phyloP scores from a whole-genome alignment of 2,797 vertebrate species.

The Sebastes oblongus region DNA sequence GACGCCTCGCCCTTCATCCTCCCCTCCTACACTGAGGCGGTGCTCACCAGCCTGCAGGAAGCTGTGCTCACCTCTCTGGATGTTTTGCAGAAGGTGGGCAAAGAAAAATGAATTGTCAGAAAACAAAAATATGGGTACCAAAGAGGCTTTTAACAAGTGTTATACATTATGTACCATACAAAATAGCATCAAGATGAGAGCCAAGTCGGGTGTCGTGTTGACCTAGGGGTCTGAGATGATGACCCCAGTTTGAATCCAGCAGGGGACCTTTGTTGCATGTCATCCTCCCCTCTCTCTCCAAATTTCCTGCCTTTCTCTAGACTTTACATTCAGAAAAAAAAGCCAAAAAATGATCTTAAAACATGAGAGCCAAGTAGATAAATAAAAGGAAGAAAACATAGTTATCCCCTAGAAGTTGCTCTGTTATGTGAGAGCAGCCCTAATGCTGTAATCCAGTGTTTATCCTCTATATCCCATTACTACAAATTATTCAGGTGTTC shows the following conservation, averaged over 20 bases:
- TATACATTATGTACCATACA: background rate
- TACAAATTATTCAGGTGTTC: background rate
- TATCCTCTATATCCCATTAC: background rate
- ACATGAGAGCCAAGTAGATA: background rate
- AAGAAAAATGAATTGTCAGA: background rate
- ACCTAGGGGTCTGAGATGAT: background rate
- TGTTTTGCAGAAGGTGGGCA: constrained; percentile 94
- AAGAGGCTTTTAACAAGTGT: background rate
- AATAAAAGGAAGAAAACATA: background rate
- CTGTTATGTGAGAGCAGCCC: background rate
- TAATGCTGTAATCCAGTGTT: background rate
- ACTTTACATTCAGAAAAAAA: background rate
- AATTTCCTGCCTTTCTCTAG: background rate
- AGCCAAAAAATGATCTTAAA: background rate
- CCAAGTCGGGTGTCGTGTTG: background rate
- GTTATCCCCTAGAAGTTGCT: background rate
- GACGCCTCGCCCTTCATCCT: constrained; percentile 99
- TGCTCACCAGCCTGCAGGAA: constrained; percentile 97
- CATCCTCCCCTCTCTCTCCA: no score
- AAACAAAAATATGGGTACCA: background rate
- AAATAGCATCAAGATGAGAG: background rate
- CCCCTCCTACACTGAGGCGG: constrained; percentile 96
- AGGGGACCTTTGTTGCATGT: background rate
- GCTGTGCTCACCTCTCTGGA: constrained; percentile 95
- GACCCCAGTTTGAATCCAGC: background rate